Conservation (phyloP, 1,140 invertebrate species). For the Saccostrea echinata region DNA sequence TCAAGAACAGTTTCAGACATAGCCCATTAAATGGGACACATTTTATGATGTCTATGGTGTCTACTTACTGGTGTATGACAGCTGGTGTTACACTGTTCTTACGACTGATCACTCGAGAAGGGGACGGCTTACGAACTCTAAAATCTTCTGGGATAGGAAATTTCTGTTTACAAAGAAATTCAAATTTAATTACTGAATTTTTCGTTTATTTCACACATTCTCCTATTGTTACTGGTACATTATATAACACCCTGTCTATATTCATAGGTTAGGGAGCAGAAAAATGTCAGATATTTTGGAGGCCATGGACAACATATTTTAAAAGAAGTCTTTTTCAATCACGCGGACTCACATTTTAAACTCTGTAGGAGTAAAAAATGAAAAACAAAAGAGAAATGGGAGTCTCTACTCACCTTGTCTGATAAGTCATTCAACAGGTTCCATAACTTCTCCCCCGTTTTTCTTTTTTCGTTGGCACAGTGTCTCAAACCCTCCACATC, state of each 20-base stretch:
- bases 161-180: background rate
- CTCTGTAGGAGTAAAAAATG: too few relatives aligned
- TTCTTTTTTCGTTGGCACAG: conserved; percentile 64
- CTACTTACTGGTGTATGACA: conserved; percentile 73
- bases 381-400: too few relatives aligned
- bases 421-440: conserved; percentile 69
- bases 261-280: too few relatives aligned
- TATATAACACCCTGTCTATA: too few relatives aligned
- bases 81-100: conserved; percentile 55
- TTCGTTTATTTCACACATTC: background rate
- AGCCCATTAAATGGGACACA: background rate
- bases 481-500: conserved; percentile 73
- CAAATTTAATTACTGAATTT: background rate
- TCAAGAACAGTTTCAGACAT: background rate
- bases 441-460: conserved; percentile 75
- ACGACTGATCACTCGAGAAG: background rate
- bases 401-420: conserved; percentile 67
- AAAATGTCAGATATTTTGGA: too few relatives aligned
- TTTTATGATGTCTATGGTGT: too few relatives aligned
- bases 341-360: too few relatives aligned
- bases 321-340: too few relatives aligned
- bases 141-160: conserved; percentile 48
- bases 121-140: conserved; percentile 45
- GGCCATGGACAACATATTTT: too few relatives aligned
- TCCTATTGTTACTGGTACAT: background rate